Evolutionary conservation across 2,113 vertebrate species (phyloP), one percentile per base, ranked within the genome.

Genomic region (Monopterus albus): DNA sequence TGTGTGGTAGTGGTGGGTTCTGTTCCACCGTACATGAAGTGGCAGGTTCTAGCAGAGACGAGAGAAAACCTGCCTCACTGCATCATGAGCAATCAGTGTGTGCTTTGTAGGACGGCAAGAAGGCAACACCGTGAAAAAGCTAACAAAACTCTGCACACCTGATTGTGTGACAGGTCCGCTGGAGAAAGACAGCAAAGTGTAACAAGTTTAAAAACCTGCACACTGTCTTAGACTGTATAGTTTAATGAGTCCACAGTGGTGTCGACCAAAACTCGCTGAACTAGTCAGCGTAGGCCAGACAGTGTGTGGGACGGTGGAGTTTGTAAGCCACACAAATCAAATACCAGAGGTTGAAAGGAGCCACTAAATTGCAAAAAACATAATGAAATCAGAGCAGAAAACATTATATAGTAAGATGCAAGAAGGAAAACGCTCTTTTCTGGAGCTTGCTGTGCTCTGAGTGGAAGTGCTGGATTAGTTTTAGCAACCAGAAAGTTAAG

Each of bases 1-100:
- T 40, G 35, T 51, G 53, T 42, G 23, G 33, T 7, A 29, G 8
- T 13, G 49, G 33, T 28, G 53, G 18, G 26, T n/a, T 64, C 25
- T 43, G 21, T 17, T 39, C 68, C 47, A 74, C 40, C 43, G 63
- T 53, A 49, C 18, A 35, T 66, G 18, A n/a, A 57, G 49, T 63
- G 58, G 50, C 31, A 18, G 25, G 20, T 79, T 20, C 9, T 18
- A 25, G 31, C 26, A 63, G 33, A 31, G 51, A 39, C 13, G 8
- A 33, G 18, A 28, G 25, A 58, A 39, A 62, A 55, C 13, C 3
- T 8, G 23, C 53, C 21, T 57, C 5, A 2, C 17, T 52, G 47
- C 71, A 35, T 64, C 21, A 64, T 29, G 26, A 56, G 18, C 25
- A 43, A 46, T 45, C 47, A 31, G 35, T 7, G 43, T 28, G 29